Conservation (phyloP, 2,797 vertebrate genomes). For the Chrosomus eos region DNA sequence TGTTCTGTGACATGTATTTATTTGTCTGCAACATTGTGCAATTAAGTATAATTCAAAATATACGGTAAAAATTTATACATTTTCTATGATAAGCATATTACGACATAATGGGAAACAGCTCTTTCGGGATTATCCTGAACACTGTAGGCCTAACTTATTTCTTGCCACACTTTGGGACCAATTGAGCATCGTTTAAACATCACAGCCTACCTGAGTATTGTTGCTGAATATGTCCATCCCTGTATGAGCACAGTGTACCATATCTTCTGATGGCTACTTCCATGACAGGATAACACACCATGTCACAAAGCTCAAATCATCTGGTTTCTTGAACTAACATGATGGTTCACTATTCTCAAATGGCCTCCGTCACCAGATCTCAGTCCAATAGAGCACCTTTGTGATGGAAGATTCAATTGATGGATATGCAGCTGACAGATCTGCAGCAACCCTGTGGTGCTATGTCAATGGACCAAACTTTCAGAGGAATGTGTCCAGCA, state of each 20-base stretch:
- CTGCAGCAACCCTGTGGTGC: not conserved
- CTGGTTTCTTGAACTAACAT: too few species aligned
- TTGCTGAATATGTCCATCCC: too few species aligned
- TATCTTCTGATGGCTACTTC: conserved; percentile 66
- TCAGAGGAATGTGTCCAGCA: not conserved
- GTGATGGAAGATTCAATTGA: not conserved
- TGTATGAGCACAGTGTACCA: conserved; percentile 1
- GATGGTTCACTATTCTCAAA: too few species aligned
- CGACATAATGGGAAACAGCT: not conserved
- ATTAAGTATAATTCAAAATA: not conserved
- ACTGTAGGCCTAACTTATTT: too few species aligned
- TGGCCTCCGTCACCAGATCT: too few species aligned
- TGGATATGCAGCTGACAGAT: not conserved
- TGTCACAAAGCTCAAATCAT: not conserved
- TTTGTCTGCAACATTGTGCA: not conserved
- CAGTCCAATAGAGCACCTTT: not conserved
- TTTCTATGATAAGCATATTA: not conserved
- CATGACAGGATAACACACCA: conserved; percentile 52
- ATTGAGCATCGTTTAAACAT: too few species aligned
- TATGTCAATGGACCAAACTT: not conserved
- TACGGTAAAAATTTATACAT: not conserved
- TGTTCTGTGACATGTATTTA: not conserved
- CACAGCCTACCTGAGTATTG: too few species aligned
- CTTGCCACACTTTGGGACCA: too few species aligned
- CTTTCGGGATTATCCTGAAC: too few species aligned